Evolutionary conservation across 2,797 vertebrate species (phyloP), one percentile per base, ranked within the genome.

Genomic region (Neoniphon sammara): DNA sequence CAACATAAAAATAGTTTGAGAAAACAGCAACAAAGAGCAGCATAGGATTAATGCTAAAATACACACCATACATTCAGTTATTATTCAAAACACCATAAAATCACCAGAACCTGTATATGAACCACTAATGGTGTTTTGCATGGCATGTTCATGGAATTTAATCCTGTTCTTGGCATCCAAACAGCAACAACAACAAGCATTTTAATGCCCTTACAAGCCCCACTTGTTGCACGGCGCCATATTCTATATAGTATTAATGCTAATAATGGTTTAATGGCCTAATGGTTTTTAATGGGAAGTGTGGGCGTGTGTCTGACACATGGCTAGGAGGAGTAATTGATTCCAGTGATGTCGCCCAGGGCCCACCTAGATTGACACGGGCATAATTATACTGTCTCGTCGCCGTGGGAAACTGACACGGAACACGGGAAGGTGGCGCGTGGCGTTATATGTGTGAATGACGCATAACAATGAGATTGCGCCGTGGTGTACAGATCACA

Each of bases 361-460:
- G 68, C 62, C 49, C 42, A 65, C 62, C 44, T 58, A 58, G 76
- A 75, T 56, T 73, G 80, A 83, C 82, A 77, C 31, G 15, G 61
- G 60, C 67, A 36, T 81, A 83, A 88, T 85, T 80, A 81, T 27
- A 31, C 39, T 39, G 44, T 73, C 81, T 73, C 57, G 57, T 72
- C 73, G 49, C 77, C 69, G 39, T 47, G 31, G 72, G 54, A 85
- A 84, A 72, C 64, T 53, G 53, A 75, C 70, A 69, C 52, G 25
- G 44, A 76, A 77, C 73, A 80, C 23, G 15, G 21, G 57, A 78
- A 72, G 62, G 54, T 72, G 56, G 57, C 31, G 5, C 55, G 58
- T 34, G 49, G 36, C 67, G 67, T 75, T n/a, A n/a, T 66, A 44
- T 73, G 57, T 52, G 30, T 75, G 52, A 67, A 78, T 52, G 75